These are phyloP conservation scores for Myotis lucifugus DNA, from an alignment of 2,113 vertebrate species.

Conservation along the genomic window DNA sequence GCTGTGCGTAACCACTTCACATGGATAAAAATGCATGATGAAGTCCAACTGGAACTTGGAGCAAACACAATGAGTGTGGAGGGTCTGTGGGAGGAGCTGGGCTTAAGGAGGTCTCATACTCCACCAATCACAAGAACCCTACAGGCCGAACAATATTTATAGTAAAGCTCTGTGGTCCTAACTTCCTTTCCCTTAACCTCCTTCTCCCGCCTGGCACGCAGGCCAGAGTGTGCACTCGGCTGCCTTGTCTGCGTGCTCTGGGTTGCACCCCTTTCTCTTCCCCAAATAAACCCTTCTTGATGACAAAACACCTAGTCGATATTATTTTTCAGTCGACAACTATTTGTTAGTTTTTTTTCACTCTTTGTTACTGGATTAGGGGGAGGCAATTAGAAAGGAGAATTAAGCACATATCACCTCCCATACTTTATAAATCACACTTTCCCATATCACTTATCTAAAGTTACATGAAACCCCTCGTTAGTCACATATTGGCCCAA, in stretches of 20 bases:
- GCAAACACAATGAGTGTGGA: not conserved
- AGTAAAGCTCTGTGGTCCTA: not conserved
- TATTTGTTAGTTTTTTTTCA: not conserved
- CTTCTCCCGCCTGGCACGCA: not conserved
- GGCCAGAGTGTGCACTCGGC: not conserved
- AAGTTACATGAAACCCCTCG: not conserved
- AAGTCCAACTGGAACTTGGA: not conserved
- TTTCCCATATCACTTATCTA: not conserved
- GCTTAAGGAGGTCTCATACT: too few species aligned
- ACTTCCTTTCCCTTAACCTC: not conserved
- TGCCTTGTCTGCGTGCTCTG: not conserved
- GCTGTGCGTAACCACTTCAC: too few species aligned
- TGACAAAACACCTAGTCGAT: not conserved
- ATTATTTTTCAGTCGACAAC: not conserved
- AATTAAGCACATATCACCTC: not conserved
- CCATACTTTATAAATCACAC: not conserved
- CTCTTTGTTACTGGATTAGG: not conserved
- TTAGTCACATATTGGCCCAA: accelerated
- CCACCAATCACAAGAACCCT: not conserved
- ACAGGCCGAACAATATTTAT: not conserved
- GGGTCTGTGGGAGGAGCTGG: not conserved
- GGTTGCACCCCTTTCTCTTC: not conserved
- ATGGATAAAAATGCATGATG: not conserved
- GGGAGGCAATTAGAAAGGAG: not conserved
- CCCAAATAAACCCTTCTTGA: not conserved